Evolutionary conservation across 2,888 invertebrate species (phyloP).

Genomic region (Stenotaenia linearis): DNA sequence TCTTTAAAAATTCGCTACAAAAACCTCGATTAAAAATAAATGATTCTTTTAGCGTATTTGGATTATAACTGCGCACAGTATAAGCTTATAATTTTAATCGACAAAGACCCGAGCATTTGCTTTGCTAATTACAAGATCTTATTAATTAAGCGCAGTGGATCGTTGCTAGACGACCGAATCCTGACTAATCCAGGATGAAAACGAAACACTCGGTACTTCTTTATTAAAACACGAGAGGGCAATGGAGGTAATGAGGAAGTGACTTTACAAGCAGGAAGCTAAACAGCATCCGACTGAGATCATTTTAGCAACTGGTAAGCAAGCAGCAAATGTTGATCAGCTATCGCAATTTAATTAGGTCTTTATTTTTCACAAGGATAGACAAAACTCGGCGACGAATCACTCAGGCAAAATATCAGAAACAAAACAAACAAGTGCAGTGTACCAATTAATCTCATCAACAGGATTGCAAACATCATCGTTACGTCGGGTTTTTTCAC

Average conservation of each 20-base stretch:
- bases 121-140: conserved; percentile 2
- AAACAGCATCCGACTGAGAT: not conserved
- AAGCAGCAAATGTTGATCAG: not conserved
- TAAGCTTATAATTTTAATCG: not conserved
- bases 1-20: no score
- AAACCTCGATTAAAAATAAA: no score
- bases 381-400: not conserved
- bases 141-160: not conserved
- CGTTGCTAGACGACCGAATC: conserved; percentile 4
- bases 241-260: conserved; percentile 8
- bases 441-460: not conserved
- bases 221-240: not conserved
- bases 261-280: conserved; percentile 10
- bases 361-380: not conserved
- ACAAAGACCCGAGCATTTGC: not conserved
- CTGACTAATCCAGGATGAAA: conserved; percentile 7
- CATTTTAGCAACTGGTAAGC: not conserved
- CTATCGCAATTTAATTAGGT: not conserved
- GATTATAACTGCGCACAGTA: not conserved
- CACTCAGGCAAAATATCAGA: not conserved
- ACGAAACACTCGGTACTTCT: conserved; percentile 2
- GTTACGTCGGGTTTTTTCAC: not conserved
- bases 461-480: not conserved
- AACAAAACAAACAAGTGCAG: not conserved
- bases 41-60: no score